Conservation (phyloP, 2,888 invertebrate species). For the Spodoptera exigua region DNA sequence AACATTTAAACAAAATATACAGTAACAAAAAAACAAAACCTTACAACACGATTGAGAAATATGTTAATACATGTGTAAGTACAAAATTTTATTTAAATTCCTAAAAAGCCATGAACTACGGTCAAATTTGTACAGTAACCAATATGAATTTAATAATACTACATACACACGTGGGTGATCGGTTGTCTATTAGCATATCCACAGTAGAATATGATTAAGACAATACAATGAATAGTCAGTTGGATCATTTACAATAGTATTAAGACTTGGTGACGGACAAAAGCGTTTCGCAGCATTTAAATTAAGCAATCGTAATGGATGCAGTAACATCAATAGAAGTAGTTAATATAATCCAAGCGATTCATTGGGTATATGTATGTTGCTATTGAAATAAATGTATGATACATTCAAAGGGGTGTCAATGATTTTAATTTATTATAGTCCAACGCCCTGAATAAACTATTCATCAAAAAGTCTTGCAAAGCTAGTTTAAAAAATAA, state of each 20-base stretch:
- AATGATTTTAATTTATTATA: constrained; percentile 15
- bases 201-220: constrained; percentile 65
- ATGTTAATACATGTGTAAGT: constrained; percentile 25
- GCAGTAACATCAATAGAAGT: constrained; percentile 29
- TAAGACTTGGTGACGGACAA: constrained; percentile 61
- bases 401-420: constrained; percentile 4
- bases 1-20: no score
- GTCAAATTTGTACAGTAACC: constrained; percentile 47
- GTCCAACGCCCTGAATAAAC: constrained; percentile 11
- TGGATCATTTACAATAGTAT: constrained; percentile 63
- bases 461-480: constrained; percentile 2
- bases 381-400: constrained; percentile 22
- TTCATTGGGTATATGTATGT: constrained; percentile 9
- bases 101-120: constrained; percentile 33
- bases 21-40: no score
- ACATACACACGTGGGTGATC: constrained; percentile 60
- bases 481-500: not conserved
- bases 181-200: constrained; percentile 69
- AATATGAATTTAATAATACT: constrained; percentile 47
- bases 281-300: constrained; percentile 62
- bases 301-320: constrained; percentile 57
- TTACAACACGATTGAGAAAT: constrained; percentile 21
- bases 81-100: constrained; percentile 31
- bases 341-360: constrained; percentile 10
- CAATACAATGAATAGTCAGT: constrained; percentile 67